These are phyloP conservation scores for Chrysolina oricalcia DNA, from an alignment of 2,888 invertebrate species.

Conservation along the genomic window DNA sequence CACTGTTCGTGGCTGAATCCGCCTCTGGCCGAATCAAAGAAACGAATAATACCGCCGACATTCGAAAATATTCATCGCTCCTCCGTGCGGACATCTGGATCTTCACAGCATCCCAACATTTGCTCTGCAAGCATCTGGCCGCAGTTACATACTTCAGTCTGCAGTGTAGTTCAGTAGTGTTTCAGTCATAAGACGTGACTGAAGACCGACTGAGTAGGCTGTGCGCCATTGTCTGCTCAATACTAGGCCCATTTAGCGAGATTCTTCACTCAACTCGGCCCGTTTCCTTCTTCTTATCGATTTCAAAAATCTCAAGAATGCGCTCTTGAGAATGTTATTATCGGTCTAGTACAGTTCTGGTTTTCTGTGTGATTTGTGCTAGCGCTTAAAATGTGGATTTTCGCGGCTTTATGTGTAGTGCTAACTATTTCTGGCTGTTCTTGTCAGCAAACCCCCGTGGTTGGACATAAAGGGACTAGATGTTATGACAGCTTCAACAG, in stretches of 20 bases:
- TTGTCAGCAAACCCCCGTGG: conserved; percentile 65
- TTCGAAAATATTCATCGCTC: conserved; percentile 7
- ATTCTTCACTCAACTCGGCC: conserved; percentile 9
- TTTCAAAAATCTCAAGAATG: conserved; percentile 37
- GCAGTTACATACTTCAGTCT: conserved; percentile 41
- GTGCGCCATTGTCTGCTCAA: conserved; percentile 53
- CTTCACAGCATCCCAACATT: conserved; percentile 47
- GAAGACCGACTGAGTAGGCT: conserved; percentile 53
- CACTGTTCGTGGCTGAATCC: neutral
- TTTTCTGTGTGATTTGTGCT: conserved; percentile 29
- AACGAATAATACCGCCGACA: conserved; percentile 5
- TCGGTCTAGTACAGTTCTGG: conserved; percentile 3
- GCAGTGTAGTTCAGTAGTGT: conserved; percentile 48
- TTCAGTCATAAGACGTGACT: conserved; percentile 41
- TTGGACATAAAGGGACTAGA: conserved; percentile 68
- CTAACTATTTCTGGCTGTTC: conserved; percentile 30
- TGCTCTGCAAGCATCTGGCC: conserved; percentile 39
- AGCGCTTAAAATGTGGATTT: conserved; percentile 37
- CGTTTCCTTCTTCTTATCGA: conserved; percentile 26
- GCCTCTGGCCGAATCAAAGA: conserved; percentile 14
- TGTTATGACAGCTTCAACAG: conserved; percentile 75
- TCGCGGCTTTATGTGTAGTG: conserved; percentile 33
- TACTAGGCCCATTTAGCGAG: conserved; percentile 40
- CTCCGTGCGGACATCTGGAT: conserved; percentile 59
- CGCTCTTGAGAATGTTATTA: conserved; percentile 21